Percentiles rank a stretch among this genome's conserved stretches.
Evolutionary conservation across 2,888 invertebrate species (phyloP).

Genomic region (Noctua comes): DNA sequence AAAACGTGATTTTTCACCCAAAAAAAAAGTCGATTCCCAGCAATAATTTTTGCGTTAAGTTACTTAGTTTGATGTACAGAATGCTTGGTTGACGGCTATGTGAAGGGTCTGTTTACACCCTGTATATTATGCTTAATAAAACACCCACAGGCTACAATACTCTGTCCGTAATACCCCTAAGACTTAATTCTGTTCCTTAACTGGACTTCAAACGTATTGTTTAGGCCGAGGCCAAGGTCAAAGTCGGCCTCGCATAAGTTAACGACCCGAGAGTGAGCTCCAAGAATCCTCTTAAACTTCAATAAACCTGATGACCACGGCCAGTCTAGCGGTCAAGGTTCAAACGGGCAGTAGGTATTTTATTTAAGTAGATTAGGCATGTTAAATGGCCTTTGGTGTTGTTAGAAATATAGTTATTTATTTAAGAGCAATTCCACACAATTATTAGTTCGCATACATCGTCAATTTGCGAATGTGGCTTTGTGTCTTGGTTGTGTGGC

Average conservation of each 20-base stretch:
- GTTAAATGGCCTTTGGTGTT: not conserved
- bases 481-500: not conserved
- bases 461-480: conserved; percentile 2
- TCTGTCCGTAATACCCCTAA: conserved; percentile 8
- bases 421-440: not conserved
- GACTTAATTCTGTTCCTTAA: conserved; percentile 11
- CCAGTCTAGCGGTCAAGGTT: conserved; percentile 48
- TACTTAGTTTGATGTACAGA: no score
- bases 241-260: conserved; percentile 18
- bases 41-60: no score
- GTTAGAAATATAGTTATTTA: not conserved
- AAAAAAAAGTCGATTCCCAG: no score
- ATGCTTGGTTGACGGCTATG: no score
- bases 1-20: no score
- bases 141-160: not conserved
- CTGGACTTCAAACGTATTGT: conserved; percentile 31
- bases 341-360: not conserved
- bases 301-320: conserved; percentile 46
- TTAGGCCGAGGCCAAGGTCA: conserved; percentile 42
- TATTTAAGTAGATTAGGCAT: not conserved
- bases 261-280: conserved; percentile 31
- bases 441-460: not conserved
- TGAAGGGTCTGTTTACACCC: no score
- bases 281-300: conserved; percentile 45
- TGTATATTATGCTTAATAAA: not conserved